Percentiles rank a stretch among this genome's conserved stretches.
Evolutionary conservation across 2,888 invertebrate species (phyloP).

Genomic region (Phania funesta): DNA sequence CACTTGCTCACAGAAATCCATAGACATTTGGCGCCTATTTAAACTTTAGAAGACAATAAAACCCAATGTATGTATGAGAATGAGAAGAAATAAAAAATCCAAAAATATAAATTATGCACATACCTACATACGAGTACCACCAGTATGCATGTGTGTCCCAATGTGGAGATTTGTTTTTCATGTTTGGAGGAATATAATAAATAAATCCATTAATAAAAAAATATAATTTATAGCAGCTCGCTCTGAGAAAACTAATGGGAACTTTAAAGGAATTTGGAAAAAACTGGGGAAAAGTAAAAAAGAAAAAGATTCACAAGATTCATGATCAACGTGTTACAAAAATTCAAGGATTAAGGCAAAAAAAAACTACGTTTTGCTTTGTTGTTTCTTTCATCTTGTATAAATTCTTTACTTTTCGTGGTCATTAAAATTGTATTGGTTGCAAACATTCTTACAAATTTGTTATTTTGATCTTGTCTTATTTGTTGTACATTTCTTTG

Average conservation of each 20-base stretch:
- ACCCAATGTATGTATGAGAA: slow-evolving; percentile 12
- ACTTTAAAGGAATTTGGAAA: slow-evolving; percentile 26
- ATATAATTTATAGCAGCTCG: slow-evolving; percentile 57
- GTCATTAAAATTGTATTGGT: slow-evolving; percentile 52
- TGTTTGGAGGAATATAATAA: slow-evolving; percentile 6
- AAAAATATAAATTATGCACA: slow-evolving; percentile 53
- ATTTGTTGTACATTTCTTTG: slow-evolving; percentile 30
- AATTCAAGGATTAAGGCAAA: slow-evolving; percentile 19
- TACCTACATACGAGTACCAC: slow-evolving; percentile 38
- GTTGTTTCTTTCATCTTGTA: not conserved
- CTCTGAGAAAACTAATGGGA: slow-evolving; percentile 44
- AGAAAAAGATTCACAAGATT: not conserved
- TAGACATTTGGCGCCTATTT: slow-evolving; percentile 61
- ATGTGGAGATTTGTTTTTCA: slow-evolving; percentile 36
- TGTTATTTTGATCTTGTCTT: slow-evolving; percentile 56
- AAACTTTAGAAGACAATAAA: slow-evolving; percentile 59
- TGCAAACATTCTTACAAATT: slow-evolving; percentile 60
- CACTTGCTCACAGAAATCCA: slow-evolving; percentile 56
- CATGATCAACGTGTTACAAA: slow-evolving; percentile 16
- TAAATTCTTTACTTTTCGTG: slow-evolving; percentile 26
- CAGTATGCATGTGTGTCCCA: slow-evolving; percentile 4
- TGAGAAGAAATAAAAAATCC: slow-evolving; percentile 44
- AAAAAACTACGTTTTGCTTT: not conserved
- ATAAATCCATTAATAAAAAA: slow-evolving; percentile 46
- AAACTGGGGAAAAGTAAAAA: slow-evolving; percentile 22